Conservation (phyloP, 2,888 invertebrate species). For the Eugnorisma glareosa region DNA sequence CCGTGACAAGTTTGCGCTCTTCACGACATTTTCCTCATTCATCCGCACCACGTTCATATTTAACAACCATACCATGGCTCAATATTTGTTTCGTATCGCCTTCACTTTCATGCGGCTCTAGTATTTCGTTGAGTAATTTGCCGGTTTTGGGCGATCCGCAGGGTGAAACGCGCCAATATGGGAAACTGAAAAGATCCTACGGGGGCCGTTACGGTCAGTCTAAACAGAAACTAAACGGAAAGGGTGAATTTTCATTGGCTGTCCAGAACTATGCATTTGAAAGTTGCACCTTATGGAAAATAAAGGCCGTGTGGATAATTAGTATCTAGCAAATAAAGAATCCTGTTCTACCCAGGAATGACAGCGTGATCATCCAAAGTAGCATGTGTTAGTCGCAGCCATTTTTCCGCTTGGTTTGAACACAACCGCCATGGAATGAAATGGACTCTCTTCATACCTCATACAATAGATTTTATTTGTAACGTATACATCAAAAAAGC, state of each 20-base stretch:
- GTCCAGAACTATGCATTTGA: neutral
- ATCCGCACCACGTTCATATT: neutral
- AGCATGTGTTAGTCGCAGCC: no score
- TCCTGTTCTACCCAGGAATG: neutral
- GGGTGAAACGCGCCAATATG: slow-evolving; percentile 5
- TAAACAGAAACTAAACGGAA: neutral
- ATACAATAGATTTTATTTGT: neutral
- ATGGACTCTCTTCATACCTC: neutral
- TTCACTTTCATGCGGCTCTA: slow-evolving; percentile 19
- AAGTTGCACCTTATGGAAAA: neutral
- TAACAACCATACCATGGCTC: neutral
- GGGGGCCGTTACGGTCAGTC: neutral
- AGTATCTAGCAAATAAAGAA: neutral
- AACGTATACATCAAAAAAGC: neutral
- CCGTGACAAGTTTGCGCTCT: neutral
- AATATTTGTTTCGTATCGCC: neutral
- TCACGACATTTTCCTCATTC: neutral
- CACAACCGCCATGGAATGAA: neutral
- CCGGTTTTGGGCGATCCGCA: slow-evolving; percentile 10
- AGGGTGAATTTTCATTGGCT: slow-evolving; percentile 17
- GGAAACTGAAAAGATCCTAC: neutral
- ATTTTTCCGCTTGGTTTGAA: neutral
- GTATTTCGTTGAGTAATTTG: slow-evolving; percentile 9
- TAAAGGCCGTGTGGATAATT: neutral
- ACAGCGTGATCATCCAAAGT: neutral